Evolutionary conservation across 2,113 vertebrate genomes (phyloP).

Genomic region (Rallus limicola): DNA sequence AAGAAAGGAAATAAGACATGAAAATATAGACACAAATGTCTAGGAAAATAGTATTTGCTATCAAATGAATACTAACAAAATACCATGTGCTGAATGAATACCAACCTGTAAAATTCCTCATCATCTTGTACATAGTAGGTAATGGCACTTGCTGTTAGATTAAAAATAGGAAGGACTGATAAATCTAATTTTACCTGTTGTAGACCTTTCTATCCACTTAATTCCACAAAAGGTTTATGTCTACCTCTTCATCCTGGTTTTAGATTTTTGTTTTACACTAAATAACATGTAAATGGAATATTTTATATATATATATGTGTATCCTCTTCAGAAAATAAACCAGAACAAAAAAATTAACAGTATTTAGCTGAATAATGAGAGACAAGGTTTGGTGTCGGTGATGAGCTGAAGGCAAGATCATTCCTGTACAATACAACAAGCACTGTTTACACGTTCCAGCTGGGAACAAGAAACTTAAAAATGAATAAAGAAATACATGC

Average conservation of each 20-base stretch:
- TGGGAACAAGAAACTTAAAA: background rate
- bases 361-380: background rate
- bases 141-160: background rate
- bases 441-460: background rate
- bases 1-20: background rate
- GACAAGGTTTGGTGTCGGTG: background rate
- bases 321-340: background rate
- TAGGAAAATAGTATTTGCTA: background rate
- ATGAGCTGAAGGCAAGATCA: background rate
- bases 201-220: background rate
- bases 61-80: background rate
- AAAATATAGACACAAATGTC: background rate
- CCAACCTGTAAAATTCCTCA: background rate
- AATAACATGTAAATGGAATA: background rate
- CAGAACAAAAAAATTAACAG: background rate
- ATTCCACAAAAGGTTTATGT: fast-evolving
- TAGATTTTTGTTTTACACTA: background rate
- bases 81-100: background rate
- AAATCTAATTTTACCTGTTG: background rate
- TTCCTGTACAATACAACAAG: background rate
- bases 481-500: background rate
- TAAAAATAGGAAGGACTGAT: background rate
- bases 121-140: background rate
- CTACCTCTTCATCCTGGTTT: background rate
- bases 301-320: background rate